phyloP scores from a whole-genome alignment of 2,888 invertebrate species.

The Melipona bicolor region DNA sequence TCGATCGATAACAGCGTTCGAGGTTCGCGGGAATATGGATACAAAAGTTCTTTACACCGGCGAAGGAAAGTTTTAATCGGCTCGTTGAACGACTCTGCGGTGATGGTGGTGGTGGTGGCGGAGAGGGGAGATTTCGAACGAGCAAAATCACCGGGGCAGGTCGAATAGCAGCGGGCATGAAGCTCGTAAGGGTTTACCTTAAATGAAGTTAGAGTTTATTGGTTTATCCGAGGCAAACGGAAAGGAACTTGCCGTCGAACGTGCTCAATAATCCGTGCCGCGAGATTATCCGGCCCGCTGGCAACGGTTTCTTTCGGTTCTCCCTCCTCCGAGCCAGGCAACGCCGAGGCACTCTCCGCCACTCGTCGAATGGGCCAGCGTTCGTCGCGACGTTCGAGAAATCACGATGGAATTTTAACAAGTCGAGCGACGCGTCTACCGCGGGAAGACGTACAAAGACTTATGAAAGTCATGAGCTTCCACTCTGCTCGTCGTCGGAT shows the following conservation, averaged over 20 bases:
- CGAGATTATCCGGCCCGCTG: constrained; percentile 68
- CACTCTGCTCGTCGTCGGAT: constrained; percentile 6
- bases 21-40: constrained; percentile 43
- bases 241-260: constrained; percentile 69
- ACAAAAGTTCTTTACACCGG: constrained; percentile 40
- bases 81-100: constrained; percentile 25
- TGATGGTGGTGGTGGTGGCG: not conserved
- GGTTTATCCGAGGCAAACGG: constrained; percentile 71
- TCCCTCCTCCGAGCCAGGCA: not conserved
- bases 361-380: constrained; percentile 19
- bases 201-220: constrained; percentile 74
- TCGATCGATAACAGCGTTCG: constrained; percentile 9
- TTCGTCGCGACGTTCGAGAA: constrained; percentile 38
- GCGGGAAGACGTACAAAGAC: constrained; percentile 50
- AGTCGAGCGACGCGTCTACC: constrained; percentile 44
- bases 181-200: constrained; percentile 68
- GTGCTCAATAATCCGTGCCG: constrained; percentile 73
- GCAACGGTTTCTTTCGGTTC: constrained; percentile 65
- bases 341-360: no score
- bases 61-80: constrained; percentile 56
- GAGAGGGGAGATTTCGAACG: constrained; percentile 43
- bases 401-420: constrained; percentile 72
- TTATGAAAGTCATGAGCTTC: constrained; percentile 64
- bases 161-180: constrained; percentile 54
- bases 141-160: constrained; percentile 57